A percentile compares a stretch with the other conserved stretches of the same genome.
phyloP scores from a whole-genome alignment of 2,113 vertebrate species.

The Protobothrops flavoviridis region DNA sequence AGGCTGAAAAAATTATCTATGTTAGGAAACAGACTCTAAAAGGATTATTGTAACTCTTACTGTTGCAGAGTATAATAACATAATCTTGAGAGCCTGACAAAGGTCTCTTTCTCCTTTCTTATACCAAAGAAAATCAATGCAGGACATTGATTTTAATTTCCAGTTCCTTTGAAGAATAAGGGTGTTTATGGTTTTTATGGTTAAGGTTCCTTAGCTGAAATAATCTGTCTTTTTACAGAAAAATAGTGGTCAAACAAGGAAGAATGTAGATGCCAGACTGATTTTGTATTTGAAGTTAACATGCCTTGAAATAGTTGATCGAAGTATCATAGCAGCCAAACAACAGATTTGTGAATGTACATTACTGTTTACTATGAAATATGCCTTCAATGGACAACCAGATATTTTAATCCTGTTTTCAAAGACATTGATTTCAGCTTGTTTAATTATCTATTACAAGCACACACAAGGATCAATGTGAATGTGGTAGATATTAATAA shows the following conservation, averaged over 20 bases:
- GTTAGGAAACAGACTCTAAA: not conserved
- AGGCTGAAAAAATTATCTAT: not conserved
- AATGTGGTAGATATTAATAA: too few relatives aligned
- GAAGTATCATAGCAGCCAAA: not conserved
- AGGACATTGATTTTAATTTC: not conserved
- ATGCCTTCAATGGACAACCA: constrained; percentile 13
- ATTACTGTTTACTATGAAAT: constrained; percentile 37
- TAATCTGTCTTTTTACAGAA: constrained; percentile 3
- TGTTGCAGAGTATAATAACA: not conserved
- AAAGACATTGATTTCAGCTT: constrained; percentile 21
- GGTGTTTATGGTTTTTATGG: not conserved
- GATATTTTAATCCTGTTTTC: constrained; percentile 1
- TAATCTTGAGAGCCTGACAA: not conserved
- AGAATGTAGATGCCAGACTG: not conserved
- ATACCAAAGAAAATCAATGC: not conserved
- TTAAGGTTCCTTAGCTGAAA: not conserved
- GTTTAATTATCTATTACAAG: constrained; percentile 15
- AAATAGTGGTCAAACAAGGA: not conserved
- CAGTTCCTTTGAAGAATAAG: not conserved
- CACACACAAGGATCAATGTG: not conserved
- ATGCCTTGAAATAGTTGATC: not conserved
- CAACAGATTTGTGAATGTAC: not conserved
- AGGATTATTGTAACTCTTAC: not conserved
- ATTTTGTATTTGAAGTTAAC: not conserved
- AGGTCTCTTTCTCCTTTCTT: not conserved